Evolutionary conservation across 2,797 vertebrate species (phyloP).

Genomic region (Prunella strophiata): DNA sequence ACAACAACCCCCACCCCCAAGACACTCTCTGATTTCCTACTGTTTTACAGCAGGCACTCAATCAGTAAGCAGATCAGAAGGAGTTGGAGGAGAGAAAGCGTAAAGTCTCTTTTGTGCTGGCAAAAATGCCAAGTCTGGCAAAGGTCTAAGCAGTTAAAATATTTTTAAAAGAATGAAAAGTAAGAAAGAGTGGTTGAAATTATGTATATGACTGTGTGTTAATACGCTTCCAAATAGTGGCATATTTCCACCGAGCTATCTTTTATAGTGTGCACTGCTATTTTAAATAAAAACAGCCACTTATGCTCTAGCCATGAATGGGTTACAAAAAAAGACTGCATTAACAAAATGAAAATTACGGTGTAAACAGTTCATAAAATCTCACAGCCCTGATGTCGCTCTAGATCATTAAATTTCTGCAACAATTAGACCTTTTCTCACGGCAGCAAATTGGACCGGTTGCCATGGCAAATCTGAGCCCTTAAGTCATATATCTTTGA

Average conservation of each 20-base stretch:
- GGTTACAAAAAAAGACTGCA: conserved; percentile 93
- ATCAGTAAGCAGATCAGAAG: conserved; percentile 75
- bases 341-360: conserved; percentile 99
- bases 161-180: conserved; percentile 77
- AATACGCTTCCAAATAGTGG: conserved; percentile 60
- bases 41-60: conserved; percentile 77
- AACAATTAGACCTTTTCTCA: conserved; percentile 99
- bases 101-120: conserved; percentile 64
- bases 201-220: conserved; percentile 60
- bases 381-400: conserved; percentile 99
- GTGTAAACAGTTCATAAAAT: conserved; percentile 99
- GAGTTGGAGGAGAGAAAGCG: conserved; percentile 50
- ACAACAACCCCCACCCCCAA: conserved; percentile 62
- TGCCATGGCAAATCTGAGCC: conserved; percentile 99
- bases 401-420: conserved; percentile 99
- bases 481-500: conserved; percentile 99
- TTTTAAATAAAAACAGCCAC: conserved; percentile 79
- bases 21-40: conserved; percentile 71
- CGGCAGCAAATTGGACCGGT: conserved; percentile 99
- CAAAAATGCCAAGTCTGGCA: conserved; percentile 75
- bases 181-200: conserved; percentile 64
- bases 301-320: conserved; percentile 82
- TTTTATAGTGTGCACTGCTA: conserved; percentile 57
- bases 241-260: conserved; percentile 56
- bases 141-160: conserved; percentile 79